Evolutionary conservation across 53 echinoderm and acorn worm species (phyloP), one percentile per base, ranked within the genome.

Genomic region (Holothuria scabra): DNA sequence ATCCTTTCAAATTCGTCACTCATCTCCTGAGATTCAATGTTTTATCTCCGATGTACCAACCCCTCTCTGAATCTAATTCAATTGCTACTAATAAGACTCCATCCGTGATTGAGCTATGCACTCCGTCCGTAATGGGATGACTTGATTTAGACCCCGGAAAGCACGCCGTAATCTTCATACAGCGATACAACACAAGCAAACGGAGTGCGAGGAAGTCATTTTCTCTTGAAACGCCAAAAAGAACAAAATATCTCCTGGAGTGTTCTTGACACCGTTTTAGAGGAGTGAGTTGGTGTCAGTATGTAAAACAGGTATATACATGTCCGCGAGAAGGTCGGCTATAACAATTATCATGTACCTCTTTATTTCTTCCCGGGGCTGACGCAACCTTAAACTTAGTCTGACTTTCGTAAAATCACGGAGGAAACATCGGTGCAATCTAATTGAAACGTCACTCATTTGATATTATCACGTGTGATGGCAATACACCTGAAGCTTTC

Each of bases 1-100:
- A 18, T 52, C 52, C 52, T 52, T 52, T 18, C 18, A 16, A 41
- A 52, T 52, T 52, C 18, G 52, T 41, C 71, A 12, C 46, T 72
- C 72, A 72, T 44, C 72, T 72, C 72, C 19, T 44, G 72, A 72
- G 72, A 49, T 72, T 72, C 25, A 46, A 72, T 44, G 72, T 48
- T 24, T 72, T 48, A 44, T 72, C 72, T 44, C 26, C 52, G 24
- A n/a, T n/a, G n/a, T n/a, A 23, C 46, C 44, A 37, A 25, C 72
- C 48, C 72, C 16, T 72, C 26, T 48, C 72, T 48, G 46, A 19
- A 49, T n/a, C 72, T 72, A 72, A 72, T 72, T 72, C 72, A 72
- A 72, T 72, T 72, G 72, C 23, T 37, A 49, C 72, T 72, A 72
- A 72, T 72, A 22, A 72, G 48, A 21, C 72, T 72, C 46, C 16